These are phyloP conservation scores for Hemiprocne comata DNA, from an alignment of 2,113 vertebrate genomes.

Conservation along the genomic window DNA sequence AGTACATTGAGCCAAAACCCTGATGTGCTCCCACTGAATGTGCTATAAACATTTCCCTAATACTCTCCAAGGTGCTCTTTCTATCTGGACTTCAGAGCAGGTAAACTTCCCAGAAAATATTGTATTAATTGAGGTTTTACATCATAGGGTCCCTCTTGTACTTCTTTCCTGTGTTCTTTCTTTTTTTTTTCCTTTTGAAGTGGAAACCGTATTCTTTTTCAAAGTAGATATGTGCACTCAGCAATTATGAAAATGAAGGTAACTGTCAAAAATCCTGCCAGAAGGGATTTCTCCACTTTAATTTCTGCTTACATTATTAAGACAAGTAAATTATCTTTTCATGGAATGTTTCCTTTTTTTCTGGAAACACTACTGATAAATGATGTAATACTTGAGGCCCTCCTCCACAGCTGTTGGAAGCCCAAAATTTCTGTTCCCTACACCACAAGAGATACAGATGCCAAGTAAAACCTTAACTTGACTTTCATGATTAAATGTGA, in stretches of 20 bases:
- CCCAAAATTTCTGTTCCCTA: conserved; percentile 30
- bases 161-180: neutral
- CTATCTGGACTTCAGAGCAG: conserved; percentile 17
- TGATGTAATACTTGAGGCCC: conserved; percentile 43
- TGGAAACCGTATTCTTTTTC: conserved; percentile 43
- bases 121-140: neutral
- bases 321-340: conserved; percentile 72
- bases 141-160: neutral
- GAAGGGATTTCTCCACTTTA: conserved; percentile 64
- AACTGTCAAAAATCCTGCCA: conserved; percentile 60
- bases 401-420: conserved; percentile 17
- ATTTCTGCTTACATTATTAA: conserved; percentile 67
- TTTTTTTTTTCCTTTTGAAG: conserved; percentile 9
- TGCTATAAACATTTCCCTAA: conserved; percentile 24
- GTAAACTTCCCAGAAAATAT: conserved; percentile 46
- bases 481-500: conserved; percentile 51
- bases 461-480: conserved; percentile 58
- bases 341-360: conserved; percentile 68
- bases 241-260: conserved; percentile 32
- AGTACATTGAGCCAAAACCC: neutral
- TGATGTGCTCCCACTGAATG: neutral
- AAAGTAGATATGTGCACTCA: conserved; percentile 28
- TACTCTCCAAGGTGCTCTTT: conserved; percentile 25
- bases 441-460: conserved; percentile 2
- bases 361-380: conserved; percentile 40